These are phyloP conservation scores for Hydrophis major DNA, from an alignment of 2,797 vertebrate genomes.

Conservation along the genomic window DNA sequence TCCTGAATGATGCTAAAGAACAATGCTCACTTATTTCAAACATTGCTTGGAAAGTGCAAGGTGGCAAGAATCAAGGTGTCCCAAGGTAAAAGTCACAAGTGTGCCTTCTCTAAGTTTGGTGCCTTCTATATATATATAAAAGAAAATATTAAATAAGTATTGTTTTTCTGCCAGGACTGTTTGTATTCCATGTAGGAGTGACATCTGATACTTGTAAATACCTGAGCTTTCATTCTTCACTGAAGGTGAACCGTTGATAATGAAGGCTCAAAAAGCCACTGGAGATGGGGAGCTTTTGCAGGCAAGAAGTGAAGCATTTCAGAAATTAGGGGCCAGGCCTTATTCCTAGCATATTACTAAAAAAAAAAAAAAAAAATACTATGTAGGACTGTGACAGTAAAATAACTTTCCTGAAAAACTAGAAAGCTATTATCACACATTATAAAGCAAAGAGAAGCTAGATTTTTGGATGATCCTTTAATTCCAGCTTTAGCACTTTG, in stretches of 20 bases:
- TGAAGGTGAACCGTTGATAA: background rate
- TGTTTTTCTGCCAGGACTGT: background rate
- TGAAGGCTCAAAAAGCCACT: background rate
- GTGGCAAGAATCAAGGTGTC: slow-evolving; percentile 4
- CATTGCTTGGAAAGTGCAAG: slow-evolving; percentile 7
- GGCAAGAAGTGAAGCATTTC: background rate
- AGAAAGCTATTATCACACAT: background rate
- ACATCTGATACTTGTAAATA: background rate
- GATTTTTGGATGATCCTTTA: background rate
- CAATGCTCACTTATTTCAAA: slow-evolving; percentile 13
- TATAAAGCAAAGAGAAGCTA: background rate
- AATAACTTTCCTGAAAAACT: background rate
- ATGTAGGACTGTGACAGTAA: background rate
- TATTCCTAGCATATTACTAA: background rate
- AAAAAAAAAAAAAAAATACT: background rate
- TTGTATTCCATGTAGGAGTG: background rate
- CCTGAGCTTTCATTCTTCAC: background rate
- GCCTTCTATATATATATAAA: background rate
- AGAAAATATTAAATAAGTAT: background rate
- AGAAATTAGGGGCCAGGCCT: background rate
- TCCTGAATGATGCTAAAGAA: background rate
- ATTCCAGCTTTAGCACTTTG: background rate
- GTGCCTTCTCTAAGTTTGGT: background rate
- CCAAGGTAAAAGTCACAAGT: background rate
- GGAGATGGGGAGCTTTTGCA: background rate